A percentile compares a stretch with the other conserved stretches of the same genome.
These are phyloP conservation scores for Cylas formicarius DNA, from an alignment of 1,140 invertebrate species.

Conservation along the genomic window DNA sequence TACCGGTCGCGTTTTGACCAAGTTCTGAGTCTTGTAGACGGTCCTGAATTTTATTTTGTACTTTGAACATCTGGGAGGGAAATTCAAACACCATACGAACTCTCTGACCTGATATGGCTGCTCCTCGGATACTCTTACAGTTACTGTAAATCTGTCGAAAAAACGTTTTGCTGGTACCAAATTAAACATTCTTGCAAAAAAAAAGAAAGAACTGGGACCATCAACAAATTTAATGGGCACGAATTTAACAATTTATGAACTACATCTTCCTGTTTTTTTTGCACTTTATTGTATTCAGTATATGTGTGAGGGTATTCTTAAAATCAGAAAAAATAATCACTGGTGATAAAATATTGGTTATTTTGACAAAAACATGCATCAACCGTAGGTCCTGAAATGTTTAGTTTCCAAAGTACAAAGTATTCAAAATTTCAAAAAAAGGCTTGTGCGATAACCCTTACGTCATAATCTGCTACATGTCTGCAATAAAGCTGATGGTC, in stretches of 20 bases:
- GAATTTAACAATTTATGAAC: background rate
- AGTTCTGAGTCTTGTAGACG: conserved; percentile 61
- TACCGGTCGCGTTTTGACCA: conserved; percentile 66
- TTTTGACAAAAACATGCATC: too few species aligned
- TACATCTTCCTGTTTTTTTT: conserved; percentile 4
- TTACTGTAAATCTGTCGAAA: conserved; percentile 57
- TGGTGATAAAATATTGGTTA: background rate
- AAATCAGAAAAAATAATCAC: background rate
- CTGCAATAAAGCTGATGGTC: too few species aligned
- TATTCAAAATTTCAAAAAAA: too few species aligned
- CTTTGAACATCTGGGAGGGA: conserved; percentile 78
- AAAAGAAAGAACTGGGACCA: background rate
- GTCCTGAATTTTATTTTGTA: conserved; percentile 71
- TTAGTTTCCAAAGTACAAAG: too few species aligned
- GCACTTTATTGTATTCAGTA: background rate
- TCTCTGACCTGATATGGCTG: conserved; percentile 74
- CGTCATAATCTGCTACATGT: too few species aligned
- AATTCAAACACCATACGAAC: conserved; percentile 72
- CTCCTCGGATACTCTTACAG: conserved; percentile 65
- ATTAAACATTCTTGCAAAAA: conserved; percentile 1
- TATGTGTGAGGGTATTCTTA: background rate
- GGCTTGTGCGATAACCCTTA: too few species aligned
- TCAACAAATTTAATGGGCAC: background rate
- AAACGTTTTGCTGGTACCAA: conserved; percentile 3
- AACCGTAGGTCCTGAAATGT: too few species aligned